These are phyloP conservation scores for Esox lucius DNA, from an alignment of 2,797 vertebrate genomes.

Conservation along the genomic window DNA sequence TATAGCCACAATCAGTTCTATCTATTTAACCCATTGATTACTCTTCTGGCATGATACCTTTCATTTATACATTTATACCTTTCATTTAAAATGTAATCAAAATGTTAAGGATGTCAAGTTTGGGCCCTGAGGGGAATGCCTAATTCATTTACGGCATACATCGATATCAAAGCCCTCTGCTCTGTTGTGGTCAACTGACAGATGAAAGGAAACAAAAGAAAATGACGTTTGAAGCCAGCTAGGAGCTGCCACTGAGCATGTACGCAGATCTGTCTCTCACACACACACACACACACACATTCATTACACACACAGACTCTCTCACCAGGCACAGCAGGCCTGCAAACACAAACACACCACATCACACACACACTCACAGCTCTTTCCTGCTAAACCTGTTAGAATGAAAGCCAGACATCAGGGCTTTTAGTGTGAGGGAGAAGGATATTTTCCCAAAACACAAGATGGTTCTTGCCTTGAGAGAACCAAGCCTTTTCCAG, in stretches of 20 bases:
- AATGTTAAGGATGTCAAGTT: conserved; percentile 11
- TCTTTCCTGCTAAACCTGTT: conserved; percentile 78
- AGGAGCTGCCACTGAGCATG: conserved; percentile 3
- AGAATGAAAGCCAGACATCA: conserved; percentile 76
- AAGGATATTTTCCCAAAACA: conserved; percentile 75
- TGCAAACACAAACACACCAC: conserved; percentile 37
- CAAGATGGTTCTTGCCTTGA: conserved; percentile 70
- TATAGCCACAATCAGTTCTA: conserved; percentile 26
- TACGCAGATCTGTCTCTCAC: neutral
- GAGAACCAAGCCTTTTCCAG: conserved; percentile 74
- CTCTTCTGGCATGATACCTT: conserved; percentile 20
- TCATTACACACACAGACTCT: conserved; percentile 18
- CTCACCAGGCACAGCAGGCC: conserved; percentile 22
- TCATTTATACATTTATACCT: conserved; percentile 4
- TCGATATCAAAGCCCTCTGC: conserved; percentile 47
- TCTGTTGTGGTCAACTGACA: conserved; percentile 52
- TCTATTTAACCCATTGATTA: conserved; percentile 12
- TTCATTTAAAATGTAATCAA: conserved; percentile 9
- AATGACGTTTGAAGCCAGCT: conserved; percentile 53
- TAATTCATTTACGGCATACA: conserved; percentile 32
- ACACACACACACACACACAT: conserved; percentile 1
- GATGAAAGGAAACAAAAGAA: conserved; percentile 54
- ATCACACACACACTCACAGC: conserved; percentile 19
- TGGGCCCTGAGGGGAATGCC: conserved; percentile 28
- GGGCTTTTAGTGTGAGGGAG: conserved; percentile 72